Base-by-base conservation (phyloP, 2,797 vertebrate genomes). In the Sebastes itinus region DNA sequence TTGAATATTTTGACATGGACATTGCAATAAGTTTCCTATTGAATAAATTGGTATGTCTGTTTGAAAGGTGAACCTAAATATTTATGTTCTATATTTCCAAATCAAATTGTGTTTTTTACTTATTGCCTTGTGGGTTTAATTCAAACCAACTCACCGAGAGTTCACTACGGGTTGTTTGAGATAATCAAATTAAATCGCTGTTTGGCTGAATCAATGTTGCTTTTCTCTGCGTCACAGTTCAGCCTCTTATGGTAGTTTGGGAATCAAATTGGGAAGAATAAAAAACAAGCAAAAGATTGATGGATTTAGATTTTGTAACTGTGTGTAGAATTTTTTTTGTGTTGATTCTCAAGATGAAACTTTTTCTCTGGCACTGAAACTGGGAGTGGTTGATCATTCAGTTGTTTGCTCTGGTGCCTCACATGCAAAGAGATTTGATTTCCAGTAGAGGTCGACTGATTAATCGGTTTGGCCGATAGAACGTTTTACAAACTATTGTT, bases 171-270 rank as follows among this genome's bases (percentile, higher is more conserved):
- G 62, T 72, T 12, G 78, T 80, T 77, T 67, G 52, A 79, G 49
- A 59, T 80, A 75, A 91, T 88, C 18, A 30, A 33, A 84, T 88
- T 58, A 85, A 88, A 86, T 67, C 12, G 2, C 64, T 78, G 66
- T 79, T 82, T 58, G 69, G 22, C 65, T 82, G 72, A 74, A 81
- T 82, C 69, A 63, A 32, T 59, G 74, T 66, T 81, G 59, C 35
- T 85, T 80, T 88, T 80, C 72, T 80, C 75, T 28, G 60, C 59
- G 30, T 85, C 70, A 61, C 25, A 55, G 76, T 69, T 82, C 33
- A 63, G 59, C 56, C 23, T 72, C 13, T 65, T 76, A 55, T 75
- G 16, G n/a, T 62, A 23, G 16, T 77, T 77, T 58, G 16, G 54
- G 76, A 81, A 54, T 83, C 6, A 73, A 78, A 74, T 52, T 30